These are phyloP conservation scores for Eulemur mongoz DNA, from an alignment of 2,797 vertebrate species.

Conservation along the genomic window DNA sequence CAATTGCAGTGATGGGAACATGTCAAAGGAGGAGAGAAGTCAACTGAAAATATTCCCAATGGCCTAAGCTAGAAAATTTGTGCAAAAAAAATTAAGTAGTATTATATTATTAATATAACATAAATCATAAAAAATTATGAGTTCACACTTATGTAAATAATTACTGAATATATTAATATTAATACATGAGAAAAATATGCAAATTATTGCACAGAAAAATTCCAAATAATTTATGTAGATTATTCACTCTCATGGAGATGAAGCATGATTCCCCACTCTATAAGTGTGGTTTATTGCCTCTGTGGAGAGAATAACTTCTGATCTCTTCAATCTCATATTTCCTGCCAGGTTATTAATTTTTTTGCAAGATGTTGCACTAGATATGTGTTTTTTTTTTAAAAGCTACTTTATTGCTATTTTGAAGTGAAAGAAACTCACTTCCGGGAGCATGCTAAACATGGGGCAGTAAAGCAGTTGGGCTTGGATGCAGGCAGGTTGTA, in stretches of 20 bases:
- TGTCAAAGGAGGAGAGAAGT: not conserved
- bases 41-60: not conserved
- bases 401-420: not conserved
- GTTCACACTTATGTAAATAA: not conserved
- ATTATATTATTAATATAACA: not conserved
- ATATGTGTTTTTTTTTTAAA: not conserved
- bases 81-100: not conserved
- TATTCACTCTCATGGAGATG: not conserved
- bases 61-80: not conserved
- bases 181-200: not conserved
- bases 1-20: not conserved
- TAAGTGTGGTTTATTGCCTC: not conserved
- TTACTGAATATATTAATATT: not conserved
- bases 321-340: not conserved
- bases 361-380: not conserved
- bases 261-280: not conserved
- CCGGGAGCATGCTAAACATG: not conserved
- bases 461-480: not conserved
- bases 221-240: not conserved
- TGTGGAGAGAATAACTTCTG: not conserved
- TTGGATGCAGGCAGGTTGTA: not conserved
- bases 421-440: not conserved
- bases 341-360: not conserved
- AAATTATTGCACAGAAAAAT: not conserved
- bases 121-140: not conserved